Evolutionary conservation across 2,113 vertebrate species (phyloP).

Genomic region (Acrocephalus arundinaceus): DNA sequence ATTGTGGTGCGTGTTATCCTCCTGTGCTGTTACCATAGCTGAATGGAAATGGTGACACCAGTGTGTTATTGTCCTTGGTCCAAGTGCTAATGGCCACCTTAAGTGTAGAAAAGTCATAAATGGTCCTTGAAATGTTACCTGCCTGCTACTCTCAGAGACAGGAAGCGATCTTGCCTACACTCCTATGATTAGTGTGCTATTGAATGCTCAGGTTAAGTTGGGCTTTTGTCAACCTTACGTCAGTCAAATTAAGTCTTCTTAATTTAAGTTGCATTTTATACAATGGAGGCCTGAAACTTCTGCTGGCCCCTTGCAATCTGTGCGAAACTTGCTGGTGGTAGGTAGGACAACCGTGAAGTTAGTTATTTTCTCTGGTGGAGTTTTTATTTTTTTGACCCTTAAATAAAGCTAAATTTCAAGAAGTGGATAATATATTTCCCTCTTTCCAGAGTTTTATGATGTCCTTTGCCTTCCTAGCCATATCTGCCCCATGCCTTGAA

Average conservation of each 20-base stretch:
- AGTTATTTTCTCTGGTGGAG: background rate
- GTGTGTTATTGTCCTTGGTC: background rate
- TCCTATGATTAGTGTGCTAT: background rate
- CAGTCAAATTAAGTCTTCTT: background rate
- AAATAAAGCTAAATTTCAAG: background rate
- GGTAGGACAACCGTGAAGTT: background rate
- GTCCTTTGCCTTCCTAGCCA: background rate
- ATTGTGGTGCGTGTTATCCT: background rate
- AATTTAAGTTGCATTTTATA: background rate
- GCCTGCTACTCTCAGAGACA: background rate
- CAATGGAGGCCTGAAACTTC: background rate
- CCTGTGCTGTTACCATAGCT: background rate
- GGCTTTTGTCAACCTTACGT: background rate
- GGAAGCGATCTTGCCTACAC: background rate
- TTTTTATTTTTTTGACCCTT: background rate
- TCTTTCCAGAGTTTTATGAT: background rate
- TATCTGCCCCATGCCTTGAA: slow-evolving; percentile 11
- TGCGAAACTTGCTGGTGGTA: background rate
- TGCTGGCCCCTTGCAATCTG: background rate
- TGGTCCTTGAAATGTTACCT: background rate
- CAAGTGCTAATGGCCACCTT: background rate
- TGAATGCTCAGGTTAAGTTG: background rate
- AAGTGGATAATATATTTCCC: background rate
- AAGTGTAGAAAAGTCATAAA: background rate
- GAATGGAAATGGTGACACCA: background rate